Evolutionary conservation across 92 coral and sea anemone species (phyloP), one percentile per base, ranked within the genome.

Genomic region (Phenganax marumi): DNA sequence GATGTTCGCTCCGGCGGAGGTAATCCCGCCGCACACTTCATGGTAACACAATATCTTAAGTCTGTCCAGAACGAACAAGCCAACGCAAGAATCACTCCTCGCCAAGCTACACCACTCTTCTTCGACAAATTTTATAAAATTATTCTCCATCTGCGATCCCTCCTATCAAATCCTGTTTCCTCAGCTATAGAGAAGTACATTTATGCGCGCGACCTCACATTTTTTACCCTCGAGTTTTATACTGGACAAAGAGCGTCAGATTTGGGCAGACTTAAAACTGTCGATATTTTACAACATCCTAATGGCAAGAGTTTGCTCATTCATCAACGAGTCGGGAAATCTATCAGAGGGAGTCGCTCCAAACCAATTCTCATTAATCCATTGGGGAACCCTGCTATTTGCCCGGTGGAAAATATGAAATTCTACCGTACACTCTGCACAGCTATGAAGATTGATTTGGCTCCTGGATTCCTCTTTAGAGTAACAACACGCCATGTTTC

Each of bases 291-390:
- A 16, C 60, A 17, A 13, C 51, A 50, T 71, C 85, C 87, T 13
- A 82, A 79, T 79, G 83, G 77, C 43, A 33, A 73, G 21, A 76
- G 72, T 64, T 73, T 83, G 13, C 80, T 89, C 6, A 71, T 87
- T 51, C 77, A 83, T 60, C 92, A 86, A 64, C 85, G 92, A 43
- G 75, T 81, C 4, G 88, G 90, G 13, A 89, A 89, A 52, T 77
- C 92, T 2, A 48, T 89, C 24, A 47, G 90, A 55, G 92, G 84
- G 17, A 77, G 26, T 12, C 33, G 33, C 21, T 17, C 90, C 19
- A 63, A 77, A 51, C 72, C 84, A 6, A 47, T 89, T 51, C 87
- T 89, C 25, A 62, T 90, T 56, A 52, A 64, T 9, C 90, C 60
- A n/a, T 80, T 76, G 21, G 56, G 39, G 19, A 88, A 90, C 61